phyloP scores from a whole-genome alignment of 2,888 invertebrate species.

The Sthenelais limicola region DNA sequence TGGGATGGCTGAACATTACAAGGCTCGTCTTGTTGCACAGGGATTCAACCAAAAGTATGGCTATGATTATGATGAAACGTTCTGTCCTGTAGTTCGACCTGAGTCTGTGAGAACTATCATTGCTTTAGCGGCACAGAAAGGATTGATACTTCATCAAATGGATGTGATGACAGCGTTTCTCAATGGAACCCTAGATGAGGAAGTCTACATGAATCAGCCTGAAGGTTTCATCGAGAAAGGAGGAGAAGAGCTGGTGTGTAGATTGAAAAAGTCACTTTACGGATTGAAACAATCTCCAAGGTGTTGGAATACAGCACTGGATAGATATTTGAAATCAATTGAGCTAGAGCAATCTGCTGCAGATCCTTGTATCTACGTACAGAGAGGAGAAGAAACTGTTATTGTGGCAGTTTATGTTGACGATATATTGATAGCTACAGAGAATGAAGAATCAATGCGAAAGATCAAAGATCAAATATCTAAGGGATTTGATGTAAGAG shows the following conservation, averaged over 20 bases:
- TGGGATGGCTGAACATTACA: slow-evolving; percentile 51
- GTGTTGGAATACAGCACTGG: slow-evolving; percentile 33
- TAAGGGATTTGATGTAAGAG: slow-evolving; percentile 43
- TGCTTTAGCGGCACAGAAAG: slow-evolving; percentile 44
- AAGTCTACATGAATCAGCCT: slow-evolving; percentile 54
- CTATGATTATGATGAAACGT: slow-evolving; percentile 55
- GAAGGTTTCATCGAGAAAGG: slow-evolving; percentile 49
- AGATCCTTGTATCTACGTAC: slow-evolving; percentile 45
- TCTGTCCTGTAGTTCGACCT: slow-evolving; percentile 51
- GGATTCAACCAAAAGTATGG: slow-evolving; percentile 51
- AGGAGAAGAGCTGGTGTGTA: slow-evolving; percentile 48
- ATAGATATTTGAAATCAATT: not conserved
- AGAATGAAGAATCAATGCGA: slow-evolving; percentile 35
- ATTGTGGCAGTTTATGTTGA: slow-evolving; percentile 49
- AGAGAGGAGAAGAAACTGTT: slow-evolving; percentile 1
- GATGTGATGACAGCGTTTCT: slow-evolving; percentile 54
- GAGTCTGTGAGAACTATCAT: slow-evolving; percentile 50
- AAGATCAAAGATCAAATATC: slow-evolving; percentile 18
- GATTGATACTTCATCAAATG: slow-evolving; percentile 50
- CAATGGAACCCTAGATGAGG: slow-evolving; percentile 51
- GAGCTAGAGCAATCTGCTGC: slow-evolving; percentile 43
- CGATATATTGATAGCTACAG: slow-evolving; percentile 39
- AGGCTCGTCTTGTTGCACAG: slow-evolving; percentile 53
- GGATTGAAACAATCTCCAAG: too few relatives aligned
- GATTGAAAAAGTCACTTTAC: slow-evolving; percentile 51